Conservation (phyloP, 2,888 invertebrate species). For the Sphinx pinastri region DNA sequence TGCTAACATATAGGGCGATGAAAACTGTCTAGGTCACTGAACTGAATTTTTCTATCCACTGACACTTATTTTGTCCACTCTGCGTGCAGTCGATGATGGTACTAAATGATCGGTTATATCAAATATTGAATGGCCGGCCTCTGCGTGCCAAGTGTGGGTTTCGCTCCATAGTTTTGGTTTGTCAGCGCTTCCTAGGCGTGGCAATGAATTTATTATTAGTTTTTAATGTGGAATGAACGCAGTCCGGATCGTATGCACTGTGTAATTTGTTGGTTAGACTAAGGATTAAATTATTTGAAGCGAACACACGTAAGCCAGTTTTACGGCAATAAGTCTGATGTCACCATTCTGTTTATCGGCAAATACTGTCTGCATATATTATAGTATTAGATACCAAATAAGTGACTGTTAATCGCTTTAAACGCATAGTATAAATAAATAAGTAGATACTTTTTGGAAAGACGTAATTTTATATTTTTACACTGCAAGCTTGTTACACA, state of each 20-base stretch:
- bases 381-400: neutral
- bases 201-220: constrained; percentile 75
- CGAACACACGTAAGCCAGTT: neutral
- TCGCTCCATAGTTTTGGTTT: constrained; percentile 79
- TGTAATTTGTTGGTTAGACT: constrained; percentile 27
- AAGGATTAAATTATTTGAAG: constrained; percentile 21
- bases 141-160: constrained; percentile 74
- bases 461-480: neutral
- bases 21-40: constrained; percentile 58
- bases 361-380: constrained; percentile 7
- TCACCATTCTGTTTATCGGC: constrained; percentile 20
- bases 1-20: constrained; percentile 51
- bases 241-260: constrained; percentile 71
- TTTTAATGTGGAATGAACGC: constrained; percentile 46
- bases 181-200: constrained; percentile 77
- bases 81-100: constrained; percentile 60
- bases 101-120: constrained; percentile 67
- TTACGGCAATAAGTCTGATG: constrained; percentile 28
- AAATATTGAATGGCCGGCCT: constrained; percentile 64
- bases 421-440: neutral
- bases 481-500: neutral
- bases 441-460: neutral
- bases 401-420: neutral
- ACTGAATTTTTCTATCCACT: constrained; percentile 53
- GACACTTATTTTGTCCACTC: constrained; percentile 58